Evolutionary conservation across 2,113 vertebrate species (phyloP).

Genomic region (Oreamnos americanus): DNA sequence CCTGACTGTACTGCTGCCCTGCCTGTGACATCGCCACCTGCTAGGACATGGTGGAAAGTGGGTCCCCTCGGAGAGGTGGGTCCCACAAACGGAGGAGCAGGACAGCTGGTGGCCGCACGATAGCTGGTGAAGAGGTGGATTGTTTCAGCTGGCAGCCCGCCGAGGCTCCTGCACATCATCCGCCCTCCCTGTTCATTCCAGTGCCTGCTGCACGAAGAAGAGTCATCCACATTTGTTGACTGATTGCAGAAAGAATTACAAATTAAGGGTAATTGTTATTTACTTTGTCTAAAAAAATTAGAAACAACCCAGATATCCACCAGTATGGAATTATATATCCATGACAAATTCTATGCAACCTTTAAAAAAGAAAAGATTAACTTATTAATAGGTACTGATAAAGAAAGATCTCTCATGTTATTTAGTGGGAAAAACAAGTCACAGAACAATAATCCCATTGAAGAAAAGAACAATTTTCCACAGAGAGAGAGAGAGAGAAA

Average conservation of each 20-base stretch:
- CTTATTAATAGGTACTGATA: background rate
- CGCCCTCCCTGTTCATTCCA: background rate
- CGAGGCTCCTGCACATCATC: background rate
- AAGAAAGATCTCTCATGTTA: background rate
- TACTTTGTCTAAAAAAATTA: constrained; percentile 6
- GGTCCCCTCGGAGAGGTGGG: background rate
- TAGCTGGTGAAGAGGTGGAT: background rate
- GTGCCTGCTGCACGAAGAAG: background rate
- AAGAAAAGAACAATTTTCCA: background rate
- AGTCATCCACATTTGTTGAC: background rate
- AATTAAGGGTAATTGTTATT: background rate
- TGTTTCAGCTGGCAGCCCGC: background rate
- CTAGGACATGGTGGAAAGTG: background rate
- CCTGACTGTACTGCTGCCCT: background rate
- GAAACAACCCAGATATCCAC: background rate
- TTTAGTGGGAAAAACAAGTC: background rate
- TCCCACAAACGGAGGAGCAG: background rate
- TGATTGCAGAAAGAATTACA: background rate
- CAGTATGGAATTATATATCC: background rate
- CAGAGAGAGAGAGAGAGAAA: background rate
- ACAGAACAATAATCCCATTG: background rate
- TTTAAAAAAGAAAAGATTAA: background rate
- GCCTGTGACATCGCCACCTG: background rate
- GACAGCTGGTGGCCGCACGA: background rate
- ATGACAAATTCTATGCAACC: background rate